phyloP scores from a whole-genome alignment of 2,113 vertebrate species.

The Brienomyrus longianalis region DNA sequence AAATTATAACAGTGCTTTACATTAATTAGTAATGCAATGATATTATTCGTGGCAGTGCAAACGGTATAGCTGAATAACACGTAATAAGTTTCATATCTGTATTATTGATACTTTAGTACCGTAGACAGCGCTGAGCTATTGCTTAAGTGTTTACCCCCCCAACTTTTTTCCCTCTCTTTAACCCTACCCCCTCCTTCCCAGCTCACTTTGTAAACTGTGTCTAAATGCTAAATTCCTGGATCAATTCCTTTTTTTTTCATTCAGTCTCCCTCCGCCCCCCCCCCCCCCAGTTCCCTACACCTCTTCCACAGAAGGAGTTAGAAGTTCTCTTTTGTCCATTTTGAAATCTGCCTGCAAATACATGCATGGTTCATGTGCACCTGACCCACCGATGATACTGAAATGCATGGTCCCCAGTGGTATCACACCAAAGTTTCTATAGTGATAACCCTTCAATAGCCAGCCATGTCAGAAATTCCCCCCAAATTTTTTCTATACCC shows the following conservation, averaged over 20 bases:
- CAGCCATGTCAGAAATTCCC: neutral
- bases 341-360: slow-evolving; percentile 3
- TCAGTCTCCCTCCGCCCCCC: slow-evolving; percentile 50
- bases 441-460: neutral
- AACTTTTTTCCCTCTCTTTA: slow-evolving; percentile 36
- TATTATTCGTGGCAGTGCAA: neutral
- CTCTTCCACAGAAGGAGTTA: slow-evolving; percentile 47
- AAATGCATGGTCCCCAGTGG: neutral
- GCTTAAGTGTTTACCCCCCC: slow-evolving; percentile 53
- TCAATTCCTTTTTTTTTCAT: slow-evolving; percentile 66
- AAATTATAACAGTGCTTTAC: neutral
- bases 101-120: slow-evolving; percentile 35
- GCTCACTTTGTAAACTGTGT: slow-evolving; percentile 70
- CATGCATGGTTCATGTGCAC: neutral
- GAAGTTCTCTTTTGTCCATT: slow-evolving; percentile 45
- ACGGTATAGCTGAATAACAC: neutral
- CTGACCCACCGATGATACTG: neutral
- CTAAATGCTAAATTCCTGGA: slow-evolving; percentile 71
- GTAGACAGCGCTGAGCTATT: slow-evolving; percentile 54
- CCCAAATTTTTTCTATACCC: neutral
- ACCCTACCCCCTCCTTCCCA: slow-evolving; percentile 44
- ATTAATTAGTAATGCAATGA: neutral
- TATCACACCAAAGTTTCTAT: neutral
- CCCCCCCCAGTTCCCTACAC: slow-evolving; percentile 37
- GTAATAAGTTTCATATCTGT: neutral